A percentile compares a stretch with the other conserved stretches of the same genome.
phyloP scores from a whole-genome alignment of 2,797 vertebrate species.

The Hybognathus amarus region DNA sequence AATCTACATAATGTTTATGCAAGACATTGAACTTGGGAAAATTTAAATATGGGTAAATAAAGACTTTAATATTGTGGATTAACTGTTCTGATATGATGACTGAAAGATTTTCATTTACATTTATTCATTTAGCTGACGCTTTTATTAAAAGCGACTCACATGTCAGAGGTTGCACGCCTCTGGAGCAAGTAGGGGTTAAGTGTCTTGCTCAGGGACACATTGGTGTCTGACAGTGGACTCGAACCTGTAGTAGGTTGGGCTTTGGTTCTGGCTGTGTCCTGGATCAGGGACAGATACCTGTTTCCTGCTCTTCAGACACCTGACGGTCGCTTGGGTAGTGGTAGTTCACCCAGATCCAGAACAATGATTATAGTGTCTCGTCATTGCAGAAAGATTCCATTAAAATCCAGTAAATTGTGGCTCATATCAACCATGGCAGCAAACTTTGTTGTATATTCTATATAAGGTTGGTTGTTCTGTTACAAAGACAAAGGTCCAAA shows the following conservation, averaged over 20 bases:
- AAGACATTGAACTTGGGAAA: not conserved
- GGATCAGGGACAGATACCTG: too few relatives aligned
- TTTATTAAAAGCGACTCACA: too few relatives aligned
- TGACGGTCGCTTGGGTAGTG: not conserved
- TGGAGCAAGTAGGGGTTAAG: too few relatives aligned
- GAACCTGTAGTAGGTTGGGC: too few relatives aligned
- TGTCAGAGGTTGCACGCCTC: too few relatives aligned
- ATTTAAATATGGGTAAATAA: not conserved
- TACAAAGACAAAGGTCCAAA: not conserved
- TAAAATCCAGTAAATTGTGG: not conserved
- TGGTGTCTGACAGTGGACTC: too few relatives aligned
- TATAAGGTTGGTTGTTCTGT: too few relatives aligned
- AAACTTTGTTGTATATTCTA: not conserved
- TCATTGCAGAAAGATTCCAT: not conserved
- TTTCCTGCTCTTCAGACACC: too few relatives aligned
- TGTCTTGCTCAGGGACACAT: too few relatives aligned
- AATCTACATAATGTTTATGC: not conserved
- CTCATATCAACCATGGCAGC: not conserved
- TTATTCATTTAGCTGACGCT: too few relatives aligned
- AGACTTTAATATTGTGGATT: not conserved
- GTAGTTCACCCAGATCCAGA: not conserved
- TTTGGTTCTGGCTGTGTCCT: too few relatives aligned
- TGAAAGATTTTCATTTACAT: not conserved
- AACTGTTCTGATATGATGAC: not conserved
- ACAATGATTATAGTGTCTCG: not conserved